Evolutionary conservation across 2,113 vertebrate genomes (phyloP).

Genomic region (Eurystomus gularis): DNA sequence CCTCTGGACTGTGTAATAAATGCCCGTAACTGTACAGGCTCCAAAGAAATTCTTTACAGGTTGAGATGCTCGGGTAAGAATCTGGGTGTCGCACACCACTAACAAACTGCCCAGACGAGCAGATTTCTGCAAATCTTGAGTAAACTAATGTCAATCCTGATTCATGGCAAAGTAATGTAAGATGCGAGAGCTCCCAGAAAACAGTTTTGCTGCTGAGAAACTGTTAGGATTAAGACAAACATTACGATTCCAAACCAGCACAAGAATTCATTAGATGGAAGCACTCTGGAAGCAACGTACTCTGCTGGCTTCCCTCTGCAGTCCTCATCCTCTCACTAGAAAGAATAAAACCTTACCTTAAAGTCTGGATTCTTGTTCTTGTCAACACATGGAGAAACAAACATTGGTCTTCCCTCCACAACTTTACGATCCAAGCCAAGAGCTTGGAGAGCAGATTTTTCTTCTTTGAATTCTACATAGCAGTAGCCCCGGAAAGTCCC

Average conservation of each 20-base stretch:
- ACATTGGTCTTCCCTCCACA: constrained; percentile 92
- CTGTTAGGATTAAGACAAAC: too few relatives aligned
- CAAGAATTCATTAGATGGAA: rapidly evolving
- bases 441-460: constrained; percentile 78
- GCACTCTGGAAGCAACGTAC: background rate
- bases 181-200: background rate
- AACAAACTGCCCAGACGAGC: background rate
- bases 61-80: background rate
- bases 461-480: constrained; percentile 88
- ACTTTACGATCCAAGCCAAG: constrained; percentile 84
- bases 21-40: background rate
- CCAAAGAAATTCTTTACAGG: background rate
- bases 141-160: background rate
- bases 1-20: background rate
- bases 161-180: rapidly evolving
- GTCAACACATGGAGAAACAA: constrained; percentile 94
- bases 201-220: background rate
- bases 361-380: constrained; percentile 96
- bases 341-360: constrained; percentile 77
- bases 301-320: background rate
- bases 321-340: background rate
- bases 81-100: background rate
- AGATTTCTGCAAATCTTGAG: background rate
- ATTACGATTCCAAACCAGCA: background rate
- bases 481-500: constrained; percentile 91